Percentiles rank a stretch among this genome's conserved stretches.
phyloP scores from a whole-genome alignment of 2,888 invertebrate species.

The Pandemis cinnamomeana region DNA sequence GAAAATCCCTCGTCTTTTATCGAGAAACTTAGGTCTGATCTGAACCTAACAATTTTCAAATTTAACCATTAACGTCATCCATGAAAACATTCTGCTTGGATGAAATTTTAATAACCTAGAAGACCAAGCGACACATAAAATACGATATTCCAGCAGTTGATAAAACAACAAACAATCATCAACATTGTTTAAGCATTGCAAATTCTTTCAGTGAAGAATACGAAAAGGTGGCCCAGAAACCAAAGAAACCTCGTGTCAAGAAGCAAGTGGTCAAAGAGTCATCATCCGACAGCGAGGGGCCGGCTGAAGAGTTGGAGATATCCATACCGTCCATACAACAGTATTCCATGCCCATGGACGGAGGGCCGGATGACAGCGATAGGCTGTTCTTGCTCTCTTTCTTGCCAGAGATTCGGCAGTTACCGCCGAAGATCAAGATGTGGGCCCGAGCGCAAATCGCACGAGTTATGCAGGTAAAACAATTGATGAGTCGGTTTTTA shows the following conservation, averaged over 20 bases:
- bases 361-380: constrained; percentile 68
- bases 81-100: too few species aligned
- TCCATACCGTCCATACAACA: constrained; percentile 53
- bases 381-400: constrained; percentile 73
- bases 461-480: constrained; percentile 71
- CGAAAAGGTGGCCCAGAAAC: constrained; percentile 30
- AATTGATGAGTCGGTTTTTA: neutral
- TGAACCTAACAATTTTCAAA: too few species aligned
- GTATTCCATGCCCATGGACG: constrained; percentile 50
- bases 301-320: constrained; percentile 67
- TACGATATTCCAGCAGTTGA: too few species aligned
- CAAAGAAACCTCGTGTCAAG: constrained; percentile 27
- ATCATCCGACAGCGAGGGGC: constrained; percentile 26
- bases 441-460: constrained; percentile 79
- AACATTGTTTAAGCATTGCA: constrained; percentile 26
- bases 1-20: too few species aligned
- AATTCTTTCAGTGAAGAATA: constrained; percentile 41
- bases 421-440: constrained; percentile 76
- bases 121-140: too few species aligned
- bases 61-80: too few species aligned
- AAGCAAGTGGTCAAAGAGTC: constrained; percentile 26
- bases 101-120: too few species aligned
- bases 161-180: too few species aligned
- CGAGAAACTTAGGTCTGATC: too few species aligned
- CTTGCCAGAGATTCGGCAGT: constrained; percentile 73